phyloP scores from a whole-genome alignment of 1,140 invertebrate genomes.

The Achatina immaculata region DNA sequence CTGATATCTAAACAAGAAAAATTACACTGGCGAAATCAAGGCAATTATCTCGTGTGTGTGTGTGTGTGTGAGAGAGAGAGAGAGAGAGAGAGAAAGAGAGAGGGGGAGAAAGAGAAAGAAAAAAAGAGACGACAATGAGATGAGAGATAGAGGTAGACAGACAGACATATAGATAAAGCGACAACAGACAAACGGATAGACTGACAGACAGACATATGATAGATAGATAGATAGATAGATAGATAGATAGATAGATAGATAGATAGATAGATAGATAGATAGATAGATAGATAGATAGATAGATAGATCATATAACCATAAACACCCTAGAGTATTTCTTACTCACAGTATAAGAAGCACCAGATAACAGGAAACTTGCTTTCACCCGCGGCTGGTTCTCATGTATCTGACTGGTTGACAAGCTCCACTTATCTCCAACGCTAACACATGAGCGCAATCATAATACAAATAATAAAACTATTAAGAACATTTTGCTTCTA shows the following conservation, averaged over 20 bases:
- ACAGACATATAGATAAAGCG: no score
- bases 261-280: constrained; percentile 14
- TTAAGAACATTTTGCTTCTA: no score
- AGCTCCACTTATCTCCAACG: no score
- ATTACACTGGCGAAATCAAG: no score
- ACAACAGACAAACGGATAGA: background rate
- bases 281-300: constrained; percentile 19
- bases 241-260: constrained; percentile 13
- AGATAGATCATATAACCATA: constrained; percentile 1
- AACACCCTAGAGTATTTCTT: no score
- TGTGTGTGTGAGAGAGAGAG: background rate
- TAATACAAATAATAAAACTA: no score
- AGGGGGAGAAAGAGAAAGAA: background rate
- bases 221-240: constrained; percentile 1
- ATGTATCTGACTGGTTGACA: no score
- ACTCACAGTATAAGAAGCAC: no score
- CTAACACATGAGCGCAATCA: no score
- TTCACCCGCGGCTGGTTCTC: no score
- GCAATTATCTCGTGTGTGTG: background rate
- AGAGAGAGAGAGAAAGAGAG: constrained; percentile 22
- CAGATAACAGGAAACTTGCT: no score
- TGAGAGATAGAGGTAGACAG: background rate
- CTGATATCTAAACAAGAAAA: no score
- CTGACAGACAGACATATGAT: background rate
- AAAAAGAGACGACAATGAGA: background rate